phyloP scores from a whole-genome alignment of 1,140 invertebrate genomes.

The Spodoptera frugiperda region DNA sequence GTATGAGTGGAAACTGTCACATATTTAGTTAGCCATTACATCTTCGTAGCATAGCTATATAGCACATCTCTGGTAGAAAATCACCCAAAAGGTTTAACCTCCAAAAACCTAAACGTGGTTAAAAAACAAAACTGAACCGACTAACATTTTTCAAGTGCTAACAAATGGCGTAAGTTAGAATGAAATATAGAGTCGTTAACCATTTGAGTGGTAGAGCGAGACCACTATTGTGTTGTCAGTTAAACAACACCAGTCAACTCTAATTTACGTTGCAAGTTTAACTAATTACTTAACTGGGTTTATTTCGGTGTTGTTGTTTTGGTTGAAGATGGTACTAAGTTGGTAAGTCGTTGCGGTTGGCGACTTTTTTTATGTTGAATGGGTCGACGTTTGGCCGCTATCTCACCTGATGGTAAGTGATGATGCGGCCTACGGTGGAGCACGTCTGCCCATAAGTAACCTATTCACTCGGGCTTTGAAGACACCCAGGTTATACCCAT shows the following conservation, averaged over 20 bases:
- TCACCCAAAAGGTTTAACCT: too few relatives aligned
- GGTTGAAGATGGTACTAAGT: background rate
- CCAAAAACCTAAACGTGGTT: background rate
- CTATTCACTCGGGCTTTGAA: too few relatives aligned
- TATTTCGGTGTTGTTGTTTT: background rate
- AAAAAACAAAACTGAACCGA: background rate
- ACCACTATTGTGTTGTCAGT: conserved; percentile 17
- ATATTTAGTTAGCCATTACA: too few relatives aligned
- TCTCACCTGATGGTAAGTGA: too few relatives aligned
- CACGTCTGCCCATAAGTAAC: too few relatives aligned
- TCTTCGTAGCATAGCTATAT: too few relatives aligned
- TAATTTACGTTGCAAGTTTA: conserved; percentile 15
- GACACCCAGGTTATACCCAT: too few relatives aligned
- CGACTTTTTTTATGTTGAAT: too few relatives aligned
- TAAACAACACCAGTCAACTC: background rate
- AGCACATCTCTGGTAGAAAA: too few relatives aligned
- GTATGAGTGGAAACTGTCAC: too few relatives aligned
- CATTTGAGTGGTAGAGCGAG: conserved; percentile 31
- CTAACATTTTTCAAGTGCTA: background rate
- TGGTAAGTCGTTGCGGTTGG: background rate
- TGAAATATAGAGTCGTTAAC: conserved; percentile 25
- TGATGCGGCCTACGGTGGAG: too few relatives aligned
- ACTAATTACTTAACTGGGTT: conserved; percentile 6
- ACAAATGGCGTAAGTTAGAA: conserved; percentile 9
- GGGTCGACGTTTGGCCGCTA: too few relatives aligned